These are phyloP conservation scores for Phaonia tiefii DNA, from an alignment of 2,888 invertebrate species.

Conservation along the genomic window DNA sequence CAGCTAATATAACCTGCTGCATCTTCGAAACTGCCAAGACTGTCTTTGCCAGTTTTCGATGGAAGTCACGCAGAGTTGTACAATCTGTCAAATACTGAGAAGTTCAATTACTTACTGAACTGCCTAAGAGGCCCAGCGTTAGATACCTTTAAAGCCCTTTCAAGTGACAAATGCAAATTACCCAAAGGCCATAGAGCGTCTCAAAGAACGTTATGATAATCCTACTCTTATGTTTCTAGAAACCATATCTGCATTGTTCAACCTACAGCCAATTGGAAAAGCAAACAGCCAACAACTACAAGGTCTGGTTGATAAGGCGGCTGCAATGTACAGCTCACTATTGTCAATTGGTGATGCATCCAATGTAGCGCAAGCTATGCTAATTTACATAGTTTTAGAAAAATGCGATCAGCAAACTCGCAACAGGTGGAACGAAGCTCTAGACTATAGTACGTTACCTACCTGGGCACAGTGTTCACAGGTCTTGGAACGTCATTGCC, in stretches of 20 bases:
- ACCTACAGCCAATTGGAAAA: not conserved
- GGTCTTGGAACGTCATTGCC: too few relatives aligned
- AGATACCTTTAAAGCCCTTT: slow-evolving; percentile 37
- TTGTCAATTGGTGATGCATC: slow-evolving; percentile 19
- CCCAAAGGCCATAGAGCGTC: slow-evolving; percentile 49
- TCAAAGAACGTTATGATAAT: slow-evolving; percentile 34
- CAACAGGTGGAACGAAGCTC: too few relatives aligned
- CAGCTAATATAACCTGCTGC: too few relatives aligned
- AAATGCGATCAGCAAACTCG: slow-evolving; percentile 42
- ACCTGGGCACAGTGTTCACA: too few relatives aligned
- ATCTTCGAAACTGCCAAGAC: slow-evolving; percentile 31
- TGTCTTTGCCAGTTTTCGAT: slow-evolving; percentile 39
- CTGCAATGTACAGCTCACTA: slow-evolving; percentile 28
- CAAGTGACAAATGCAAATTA: slow-evolving; percentile 51
- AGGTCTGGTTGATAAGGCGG: slow-evolving; percentile 30
- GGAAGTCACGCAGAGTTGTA: too few relatives aligned
- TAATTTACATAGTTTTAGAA: slow-evolving; percentile 38
- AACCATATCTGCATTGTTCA: not conserved
- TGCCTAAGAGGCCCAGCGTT: slow-evolving; percentile 46
- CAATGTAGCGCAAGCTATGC: slow-evolving; percentile 30
- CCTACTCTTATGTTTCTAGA: slow-evolving; percentile 8
- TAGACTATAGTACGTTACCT: too few relatives aligned
- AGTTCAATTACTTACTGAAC: slow-evolving; percentile 46
- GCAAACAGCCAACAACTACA: slow-evolving; percentile 18
- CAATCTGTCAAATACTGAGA: too few relatives aligned